phyloP scores from a whole-genome alignment of 2,797 vertebrate genomes.

The Anguilla anguilla region DNA sequence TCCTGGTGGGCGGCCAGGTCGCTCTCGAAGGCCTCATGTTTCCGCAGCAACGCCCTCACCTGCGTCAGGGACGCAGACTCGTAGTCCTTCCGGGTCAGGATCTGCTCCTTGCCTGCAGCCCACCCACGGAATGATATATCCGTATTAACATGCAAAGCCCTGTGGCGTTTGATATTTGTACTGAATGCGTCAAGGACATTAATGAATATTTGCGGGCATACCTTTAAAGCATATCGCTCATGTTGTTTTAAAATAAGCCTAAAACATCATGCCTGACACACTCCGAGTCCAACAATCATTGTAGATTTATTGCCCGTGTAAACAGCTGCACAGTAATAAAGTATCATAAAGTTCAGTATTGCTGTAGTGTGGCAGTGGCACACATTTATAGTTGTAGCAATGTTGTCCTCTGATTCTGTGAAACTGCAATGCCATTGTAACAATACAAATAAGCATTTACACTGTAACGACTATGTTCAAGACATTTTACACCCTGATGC shows the following conservation, averaged over 20 bases:
- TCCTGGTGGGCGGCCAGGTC: conserved; percentile 88
- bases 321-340: neutral
- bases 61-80: conserved; percentile 79
- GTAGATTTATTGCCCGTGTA: neutral
- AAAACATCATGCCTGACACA: neutral
- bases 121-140: neutral
- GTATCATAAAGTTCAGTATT: neutral
- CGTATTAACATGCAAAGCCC: neutral
- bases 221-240: neutral
- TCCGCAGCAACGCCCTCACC: conserved; percentile 81
- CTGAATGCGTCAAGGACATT: neutral
- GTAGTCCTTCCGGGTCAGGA: conserved; percentile 80
- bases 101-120: conserved; percentile 77
- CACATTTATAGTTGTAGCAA: neutral
- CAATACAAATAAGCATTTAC: no score
- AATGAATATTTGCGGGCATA: neutral
- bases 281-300: neutral
- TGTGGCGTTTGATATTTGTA: neutral
- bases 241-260: neutral
- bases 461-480: neutral
- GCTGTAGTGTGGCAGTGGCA: neutral
- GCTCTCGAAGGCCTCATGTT: conserved; percentile 85
- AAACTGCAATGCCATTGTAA: no score
- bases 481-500: neutral
- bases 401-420: neutral